These are phyloP conservation scores for Alectoris magna DNA, from an alignment of 2,797 vertebrate species.

Conservation along the genomic window DNA sequence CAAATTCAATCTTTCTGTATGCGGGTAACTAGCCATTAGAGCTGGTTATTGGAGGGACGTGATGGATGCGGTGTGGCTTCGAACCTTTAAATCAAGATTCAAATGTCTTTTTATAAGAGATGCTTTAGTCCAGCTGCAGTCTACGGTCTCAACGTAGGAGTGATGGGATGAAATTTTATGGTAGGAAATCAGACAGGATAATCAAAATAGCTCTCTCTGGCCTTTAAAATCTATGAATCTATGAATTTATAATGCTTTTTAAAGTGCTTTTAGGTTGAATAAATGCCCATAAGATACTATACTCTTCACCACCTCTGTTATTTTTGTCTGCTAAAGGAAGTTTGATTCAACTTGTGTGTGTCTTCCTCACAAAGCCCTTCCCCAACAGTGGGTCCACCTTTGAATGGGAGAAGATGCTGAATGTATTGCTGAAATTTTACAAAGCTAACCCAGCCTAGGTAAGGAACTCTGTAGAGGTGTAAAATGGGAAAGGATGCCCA, in stretches of 20 bases:
- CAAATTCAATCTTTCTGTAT: background rate
- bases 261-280: conserved; percentile 27
- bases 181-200: conserved; percentile 31
- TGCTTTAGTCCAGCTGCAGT: background rate
- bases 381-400: background rate
- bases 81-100: conserved; percentile 20
- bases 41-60: background rate
- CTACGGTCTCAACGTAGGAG: background rate
- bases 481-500: background rate
- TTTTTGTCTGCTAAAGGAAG: background rate
- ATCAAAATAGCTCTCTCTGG: conserved; percentile 52
- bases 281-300: background rate
- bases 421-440: background rate
- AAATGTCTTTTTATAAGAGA: background rate
- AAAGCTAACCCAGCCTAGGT: background rate
- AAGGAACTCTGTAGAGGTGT: background rate
- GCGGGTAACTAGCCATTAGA: conserved; percentile 8
- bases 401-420: background rate
- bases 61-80: background rate
- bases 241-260: conserved; percentile 51
- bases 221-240: conserved; percentile 45
- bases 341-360: background rate
- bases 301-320: background rate
- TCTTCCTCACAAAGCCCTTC: background rate
- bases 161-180: conserved; percentile 17